Base-by-base conservation (phyloP, 2,888 invertebrate genomes). In the Melolontha melolontha region DNA sequence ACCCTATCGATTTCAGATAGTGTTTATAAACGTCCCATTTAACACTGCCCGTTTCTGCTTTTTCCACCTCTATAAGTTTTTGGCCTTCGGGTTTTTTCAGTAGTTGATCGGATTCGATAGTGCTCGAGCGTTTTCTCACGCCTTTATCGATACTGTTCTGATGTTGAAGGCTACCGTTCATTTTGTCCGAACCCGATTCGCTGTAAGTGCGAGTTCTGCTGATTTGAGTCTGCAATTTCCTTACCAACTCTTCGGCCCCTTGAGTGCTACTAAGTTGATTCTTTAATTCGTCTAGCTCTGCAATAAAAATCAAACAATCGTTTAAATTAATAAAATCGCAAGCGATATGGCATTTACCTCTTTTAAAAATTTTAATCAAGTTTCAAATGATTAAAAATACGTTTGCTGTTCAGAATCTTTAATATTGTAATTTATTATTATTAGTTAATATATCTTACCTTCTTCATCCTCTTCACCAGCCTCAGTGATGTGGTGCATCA, bases 21-120 rank as follows among this genome's bases (percentile, higher is more conserved):
- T 95, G 92, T 75, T 92, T 89, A 84, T 97, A 97, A 0, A 98
- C 96, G 69, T 86, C 85, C 87, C 92, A 90, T 83, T 95, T 94
- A 1, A 98, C 95, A 79, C 93, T 93, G 77, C 98, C 98, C 0
- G 94, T 96, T 86, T 96, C 95, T 0, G 96, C 87, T 81, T 93
- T 95, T 80, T 98, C 98, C 0, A 88, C 88, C 83, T 97, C 95
- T 72, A 97, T 97, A 6, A 98, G 86, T 84, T 94, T 95, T 77
- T 92, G 92, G 27, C 86, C 87, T 47, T 81, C 72, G 73, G 76
- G 34, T 81, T 67, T 75, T 74, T 54, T 75, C n/a, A n/a, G n/a
- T 22, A 22, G 1, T 27, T 14, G 17, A 63, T 68, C 50, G 68
- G 55, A 64, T 55, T 71, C 75, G 5, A 70, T 66, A 5, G 75